Percentiles rank a stretch among this genome's conserved stretches.
Conservation (phyloP, 2,888 invertebrate species). For the Polydrusus tereticollis region DNA sequence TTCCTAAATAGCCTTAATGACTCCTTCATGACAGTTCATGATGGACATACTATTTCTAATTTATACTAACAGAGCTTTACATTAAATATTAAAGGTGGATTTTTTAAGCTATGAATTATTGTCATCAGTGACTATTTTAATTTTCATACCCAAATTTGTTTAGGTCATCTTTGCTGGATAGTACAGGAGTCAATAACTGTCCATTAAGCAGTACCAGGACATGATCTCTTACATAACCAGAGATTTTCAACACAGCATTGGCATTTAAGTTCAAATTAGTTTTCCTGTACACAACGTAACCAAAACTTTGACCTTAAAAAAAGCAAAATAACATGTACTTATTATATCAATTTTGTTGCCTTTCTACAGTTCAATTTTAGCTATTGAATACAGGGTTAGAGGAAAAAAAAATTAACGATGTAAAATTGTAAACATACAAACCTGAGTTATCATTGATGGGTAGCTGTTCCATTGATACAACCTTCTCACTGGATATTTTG, state of each 20-base stretch:
- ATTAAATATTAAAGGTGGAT: too few relatives aligned
- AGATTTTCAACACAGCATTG: constrained; percentile 60
- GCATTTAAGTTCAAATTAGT: constrained; percentile 55
- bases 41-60: too few relatives aligned
- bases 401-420: background rate
- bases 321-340: background rate
- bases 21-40: too few relatives aligned
- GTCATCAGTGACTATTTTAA: background rate
- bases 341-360: background rate
- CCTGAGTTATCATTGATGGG: constrained; percentile 66
- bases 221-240: constrained; percentile 68
- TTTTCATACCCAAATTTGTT: constrained; percentile 39
- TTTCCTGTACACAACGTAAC: constrained; percentile 70
- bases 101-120: background rate
- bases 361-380: too few relatives aligned
- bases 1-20: too few relatives aligned
- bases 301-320: constrained; percentile 72
- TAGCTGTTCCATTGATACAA: constrained; percentile 60
- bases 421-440: background rate
- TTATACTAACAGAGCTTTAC: too few relatives aligned
- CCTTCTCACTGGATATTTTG: constrained; percentile 24
- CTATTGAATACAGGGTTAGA: too few relatives aligned
- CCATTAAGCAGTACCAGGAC: constrained; percentile 68
- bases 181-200: constrained; percentile 60
- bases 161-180: constrained; percentile 47